Evolutionary conservation across 2,797 vertebrate species (phyloP).

Genomic region (Anomalospiza imberbis): DNA sequence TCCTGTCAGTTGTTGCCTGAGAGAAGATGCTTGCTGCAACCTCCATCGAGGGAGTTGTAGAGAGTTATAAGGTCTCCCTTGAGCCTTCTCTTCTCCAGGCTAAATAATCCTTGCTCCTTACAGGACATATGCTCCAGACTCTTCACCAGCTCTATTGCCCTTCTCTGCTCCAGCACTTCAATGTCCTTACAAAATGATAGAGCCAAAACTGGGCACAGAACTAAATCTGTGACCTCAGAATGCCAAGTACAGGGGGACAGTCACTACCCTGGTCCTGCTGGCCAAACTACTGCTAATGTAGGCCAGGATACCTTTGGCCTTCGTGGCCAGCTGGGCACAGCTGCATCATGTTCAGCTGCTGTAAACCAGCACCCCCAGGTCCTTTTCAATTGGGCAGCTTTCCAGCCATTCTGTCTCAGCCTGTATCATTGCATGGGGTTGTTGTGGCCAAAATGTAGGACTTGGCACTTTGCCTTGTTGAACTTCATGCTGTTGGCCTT

Average conservation of each 20-base stretch:
- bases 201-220: too few relatives aligned
- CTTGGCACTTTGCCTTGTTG: not conserved
- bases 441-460: not conserved
- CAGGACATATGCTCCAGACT: not conserved
- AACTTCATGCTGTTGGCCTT: not conserved
- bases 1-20: not conserved
- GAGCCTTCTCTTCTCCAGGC: not conserved
- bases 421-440: not conserved
- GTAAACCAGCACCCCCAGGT: not conserved
- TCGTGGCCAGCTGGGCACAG: not conserved
- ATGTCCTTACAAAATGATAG: not conserved
- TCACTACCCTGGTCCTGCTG: not conserved
- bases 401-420: not conserved
- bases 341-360: not conserved
- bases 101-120: not conserved
- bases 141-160: not conserved
- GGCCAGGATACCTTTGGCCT: not conserved
- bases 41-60: not conserved
- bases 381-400: not conserved
- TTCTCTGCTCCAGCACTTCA: not conserved
- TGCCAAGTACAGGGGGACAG: rapidly evolving
- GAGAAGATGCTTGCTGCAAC: not conserved
- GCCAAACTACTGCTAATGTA: not conserved
- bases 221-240: not conserved
- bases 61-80: not conserved